These are phyloP conservation scores for Tyrophagus putrescentiae DNA, from an alignment of 1,140 invertebrate genomes.

Conservation along the genomic window DNA sequence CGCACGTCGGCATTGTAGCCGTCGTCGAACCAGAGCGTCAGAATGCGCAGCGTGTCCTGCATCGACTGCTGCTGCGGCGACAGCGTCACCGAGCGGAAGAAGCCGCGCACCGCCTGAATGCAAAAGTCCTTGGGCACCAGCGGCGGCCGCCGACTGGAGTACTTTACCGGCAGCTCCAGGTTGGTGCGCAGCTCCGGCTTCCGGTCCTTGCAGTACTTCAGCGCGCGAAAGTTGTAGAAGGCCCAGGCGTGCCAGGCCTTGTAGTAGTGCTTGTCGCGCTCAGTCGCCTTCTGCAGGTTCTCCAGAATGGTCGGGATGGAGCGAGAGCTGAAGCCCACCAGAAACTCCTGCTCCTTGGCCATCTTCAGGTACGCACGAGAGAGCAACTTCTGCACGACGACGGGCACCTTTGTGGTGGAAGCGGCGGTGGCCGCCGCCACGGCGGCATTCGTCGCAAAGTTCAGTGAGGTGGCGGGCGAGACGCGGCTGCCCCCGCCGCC, in stretches of 20 bases:
- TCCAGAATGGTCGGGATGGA: constrained; percentile 58
- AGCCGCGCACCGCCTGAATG: constrained; percentile 83
- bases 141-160: background rate
- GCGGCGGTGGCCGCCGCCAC: constrained; percentile 41
- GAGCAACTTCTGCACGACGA: constrained; percentile 40
- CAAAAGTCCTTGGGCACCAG: constrained; percentile 47
- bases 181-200: background rate
- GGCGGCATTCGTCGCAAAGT: too few species aligned
- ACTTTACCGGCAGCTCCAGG: background rate
- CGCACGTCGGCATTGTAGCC: constrained; percentile 83
- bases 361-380: constrained; percentile 64
- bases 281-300: constrained; percentile 69
- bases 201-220: constrained; percentile 52
- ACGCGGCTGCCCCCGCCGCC: too few species aligned
- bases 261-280: constrained; percentile 56
- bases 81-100: constrained; percentile 84
- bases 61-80: constrained; percentile 73
- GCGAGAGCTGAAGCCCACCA: constrained; percentile 58
- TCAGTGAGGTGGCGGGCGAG: too few species aligned
- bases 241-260: constrained; percentile 94
- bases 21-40: constrained; percentile 90
- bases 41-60: constrained; percentile 86
- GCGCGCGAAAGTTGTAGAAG: constrained; percentile 93
- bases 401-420: constrained; percentile 33
- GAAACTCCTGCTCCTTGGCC: constrained; percentile 71